Base-by-base conservation (phyloP, 2,113 vertebrate genomes). In the Pseudopodoces humilis region DNA sequence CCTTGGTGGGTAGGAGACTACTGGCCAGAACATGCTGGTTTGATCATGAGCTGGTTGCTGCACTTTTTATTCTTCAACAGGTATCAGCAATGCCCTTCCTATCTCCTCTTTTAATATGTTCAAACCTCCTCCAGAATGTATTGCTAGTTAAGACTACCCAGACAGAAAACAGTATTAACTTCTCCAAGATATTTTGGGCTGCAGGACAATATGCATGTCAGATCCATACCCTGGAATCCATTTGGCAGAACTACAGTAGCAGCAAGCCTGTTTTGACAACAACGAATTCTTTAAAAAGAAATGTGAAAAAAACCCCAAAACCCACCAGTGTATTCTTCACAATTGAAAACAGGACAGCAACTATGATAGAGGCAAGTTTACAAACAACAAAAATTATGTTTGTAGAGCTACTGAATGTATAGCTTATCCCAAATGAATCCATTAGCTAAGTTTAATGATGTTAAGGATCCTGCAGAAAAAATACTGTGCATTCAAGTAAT, bases 251-350 rank as follows among this genome's bases (percentile, higher is more conserved):
- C 35, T 33, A 55, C 8, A n/a, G 15, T 8, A 50, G 30, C 18
- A 81, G 49, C 22, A 72, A 77, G 13, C 7, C 44, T 56, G 24
- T 25, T 63, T 43, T 63, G 49, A 78, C 8, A 70, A 10, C n/a
- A 70, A 82, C 12, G 24, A 68, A 33, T n/a, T 44, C 6, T 55
- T 68, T 28, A 71, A 78, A 94, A 78, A 37, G 9, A 87, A 81
- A 30, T 25, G 7, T 0, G 49, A 82, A 47, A 64, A 33, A 41
- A 7, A 2, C 1, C 2, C 1, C 2, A 22, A 8, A 11, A 3
- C 10, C 25, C n/a, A 53, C 1, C 4, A 53, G 17, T 25, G 8
- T 49, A 43, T 16, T 88, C 33, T 85, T 68, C 80, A 59, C 12
- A 65, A 52, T 2, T 44, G 19, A 67, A 79, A 17, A 69, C 4